Base-by-base conservation (phyloP, 2,113 vertebrate genomes). In the Rhinoderma darwinii region DNA sequence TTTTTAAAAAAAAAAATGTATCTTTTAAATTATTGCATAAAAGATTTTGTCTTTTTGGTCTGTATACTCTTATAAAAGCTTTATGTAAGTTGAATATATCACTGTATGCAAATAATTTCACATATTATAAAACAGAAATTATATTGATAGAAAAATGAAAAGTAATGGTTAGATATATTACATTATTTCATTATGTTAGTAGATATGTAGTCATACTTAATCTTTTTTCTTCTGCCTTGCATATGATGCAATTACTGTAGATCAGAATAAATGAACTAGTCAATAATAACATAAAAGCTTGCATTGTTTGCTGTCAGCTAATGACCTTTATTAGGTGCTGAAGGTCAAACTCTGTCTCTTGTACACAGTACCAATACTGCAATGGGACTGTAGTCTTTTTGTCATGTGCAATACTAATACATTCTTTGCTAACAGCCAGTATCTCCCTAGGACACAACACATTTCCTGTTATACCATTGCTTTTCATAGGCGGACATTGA, bases 401-500 rank as follows among this genome's bases (percentile, higher is more conserved):
- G 91, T 92, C 30, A 90, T 92, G 86, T 92, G 89, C 82, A 89
- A 80, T 88, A 88, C 87, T 88, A 86, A 91, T 88, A 88, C 89
- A 91, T 93, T 94, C 90, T 89, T 75, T 88, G 89, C 92, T 88
- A 89, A 92, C 92, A 92, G 82, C 54, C 77, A 61, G 61, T 86
- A 90, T 91, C 91, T 90, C 89, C 90, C 90, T 39, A 91, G 89
- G 92, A 91, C 93, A 94, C 93, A 90, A 89, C 83, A 59, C 88
- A 91, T 93, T 90, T 88, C 50, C 90, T 88, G 86, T 89, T 88
- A n/a, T 15, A 61, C 17, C 15, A 78, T 22, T 78, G 50, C 75
- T 35, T 54, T 78, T 5, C 18, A 81, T 22, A 81, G 35, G 4
- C 54, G 37, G 35, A n/a, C 30, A 43, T 17, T 8, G 22, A 63